phyloP scores from a whole-genome alignment of 2,888 invertebrate genomes.

The Caenorhabditis uteleia region DNA sequence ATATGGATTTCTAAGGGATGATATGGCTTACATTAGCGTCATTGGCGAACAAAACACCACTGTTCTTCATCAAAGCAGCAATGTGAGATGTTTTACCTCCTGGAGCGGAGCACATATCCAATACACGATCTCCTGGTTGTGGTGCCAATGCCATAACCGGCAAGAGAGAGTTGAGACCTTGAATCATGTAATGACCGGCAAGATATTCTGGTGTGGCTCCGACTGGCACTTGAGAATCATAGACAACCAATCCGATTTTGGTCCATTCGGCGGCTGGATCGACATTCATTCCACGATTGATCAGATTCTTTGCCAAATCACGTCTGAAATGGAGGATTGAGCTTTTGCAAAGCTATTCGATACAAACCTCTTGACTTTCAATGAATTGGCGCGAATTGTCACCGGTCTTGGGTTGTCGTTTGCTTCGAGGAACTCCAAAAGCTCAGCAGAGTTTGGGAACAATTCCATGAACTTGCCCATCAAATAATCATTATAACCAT shows the following conservation, averaged over 20 bases:
- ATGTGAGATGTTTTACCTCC: constrained; percentile 99
- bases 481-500: constrained; percentile 93
- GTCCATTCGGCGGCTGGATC: constrained; percentile 99
- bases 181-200: constrained; percentile 95
- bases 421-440: constrained; percentile 92
- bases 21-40: constrained; percentile 80
- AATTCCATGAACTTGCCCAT: constrained; percentile 90
- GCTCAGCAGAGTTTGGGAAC: constrained; percentile 76
- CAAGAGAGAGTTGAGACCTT: constrained; percentile 81
- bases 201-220: constrained; percentile 98
- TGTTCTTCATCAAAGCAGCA: constrained; percentile 89
- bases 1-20: neutral
- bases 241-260: constrained; percentile 94
- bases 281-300: constrained; percentile 94
- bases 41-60: constrained; percentile 93
- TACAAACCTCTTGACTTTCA: constrained; percentile 77
- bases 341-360: constrained; percentile 70
- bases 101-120: constrained; percentile 97
- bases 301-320: constrained; percentile 78
- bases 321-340: constrained; percentile 41
- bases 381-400: constrained; percentile 91
- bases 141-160: constrained; percentile 98
- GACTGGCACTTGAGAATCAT: constrained; percentile 91
- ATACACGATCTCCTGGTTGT: constrained; percentile 79
- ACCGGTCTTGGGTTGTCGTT: constrained; percentile 92